These are phyloP conservation scores for Uloborus diversus DNA, from an alignment of 1,140 invertebrate species.

Conservation along the genomic window DNA sequence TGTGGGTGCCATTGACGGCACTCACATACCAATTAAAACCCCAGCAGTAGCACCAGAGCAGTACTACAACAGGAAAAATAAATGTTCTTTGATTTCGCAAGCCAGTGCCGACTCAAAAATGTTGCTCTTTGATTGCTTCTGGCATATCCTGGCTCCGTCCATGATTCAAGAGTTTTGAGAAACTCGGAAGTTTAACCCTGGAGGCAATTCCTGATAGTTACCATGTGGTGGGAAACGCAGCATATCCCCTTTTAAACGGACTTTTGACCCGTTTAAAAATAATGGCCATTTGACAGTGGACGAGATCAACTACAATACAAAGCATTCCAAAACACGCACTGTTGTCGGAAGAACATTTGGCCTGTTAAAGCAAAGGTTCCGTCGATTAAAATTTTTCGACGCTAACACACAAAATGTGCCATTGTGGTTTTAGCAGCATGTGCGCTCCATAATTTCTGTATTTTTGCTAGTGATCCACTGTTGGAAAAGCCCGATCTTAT, in stretches of 20 bases:
- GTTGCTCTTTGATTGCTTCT: constrained; percentile 61
- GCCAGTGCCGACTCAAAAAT: constrained; percentile 59
- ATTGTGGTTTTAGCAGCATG: constrained; percentile 62
- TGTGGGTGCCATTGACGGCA: constrained; percentile 57
- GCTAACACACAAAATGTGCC: constrained; percentile 58
- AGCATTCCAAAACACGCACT: background rate
- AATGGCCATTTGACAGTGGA: constrained; percentile 61
- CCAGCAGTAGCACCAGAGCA: constrained; percentile 58
- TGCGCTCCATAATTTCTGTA: constrained; percentile 64
- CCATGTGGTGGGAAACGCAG: constrained; percentile 63
- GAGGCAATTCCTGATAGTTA: constrained; percentile 57
- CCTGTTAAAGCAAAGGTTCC: constrained; percentile 62
- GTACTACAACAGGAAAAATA: constrained; percentile 60
- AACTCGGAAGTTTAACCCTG: constrained; percentile 13
- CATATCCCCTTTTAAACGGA: constrained; percentile 62
- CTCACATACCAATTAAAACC: constrained; percentile 55
- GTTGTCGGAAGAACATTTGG: constrained; percentile 56
- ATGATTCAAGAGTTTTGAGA: constrained; percentile 59
- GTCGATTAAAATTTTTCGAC: constrained; percentile 61
- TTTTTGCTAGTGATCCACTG: constrained; percentile 59
- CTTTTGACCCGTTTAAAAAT: constrained; percentile 62
- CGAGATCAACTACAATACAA: background rate
- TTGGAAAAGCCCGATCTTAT: no score
- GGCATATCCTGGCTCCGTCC: constrained; percentile 60
- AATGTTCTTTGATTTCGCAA: constrained; percentile 60